A percentile compares a stretch with the other conserved stretches of the same genome.
These are phyloP conservation scores for Philonicus albiceps DNA, from an alignment of 2,888 invertebrate genomes.

Conservation along the genomic window DNA sequence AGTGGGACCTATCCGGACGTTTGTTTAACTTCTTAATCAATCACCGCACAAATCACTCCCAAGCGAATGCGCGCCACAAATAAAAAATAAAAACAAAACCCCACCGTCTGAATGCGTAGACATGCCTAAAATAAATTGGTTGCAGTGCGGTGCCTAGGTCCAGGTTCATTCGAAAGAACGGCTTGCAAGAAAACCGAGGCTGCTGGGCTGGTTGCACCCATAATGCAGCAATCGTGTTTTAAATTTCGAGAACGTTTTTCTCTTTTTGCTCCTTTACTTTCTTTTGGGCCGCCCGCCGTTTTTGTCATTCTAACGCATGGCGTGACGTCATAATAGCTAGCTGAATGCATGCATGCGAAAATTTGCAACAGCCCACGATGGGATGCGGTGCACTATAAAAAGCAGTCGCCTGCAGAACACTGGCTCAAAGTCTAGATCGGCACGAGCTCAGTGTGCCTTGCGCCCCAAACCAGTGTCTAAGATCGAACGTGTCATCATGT, in stretches of 20 bases:
- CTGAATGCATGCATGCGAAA: background rate
- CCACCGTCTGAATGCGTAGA: background rate
- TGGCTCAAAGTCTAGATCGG: conserved; percentile 28
- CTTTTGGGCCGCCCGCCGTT: background rate
- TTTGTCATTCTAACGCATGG: conserved; percentile 32
- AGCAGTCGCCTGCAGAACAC: background rate
- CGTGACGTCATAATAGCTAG: conserved; percentile 15
- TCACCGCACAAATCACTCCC: conserved; percentile 29
- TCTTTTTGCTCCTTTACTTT: background rate
- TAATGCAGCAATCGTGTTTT: conserved; percentile 20
- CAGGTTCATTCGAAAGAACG: background rate
- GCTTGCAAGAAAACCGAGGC: background rate
- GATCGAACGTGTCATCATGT: background rate
- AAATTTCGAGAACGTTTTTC: background rate
- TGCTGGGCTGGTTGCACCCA: background rate
- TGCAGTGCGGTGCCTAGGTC: background rate
- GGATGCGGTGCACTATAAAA: conserved; percentile 30
- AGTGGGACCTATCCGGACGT: conserved; percentile 16
- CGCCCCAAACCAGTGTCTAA: background rate
- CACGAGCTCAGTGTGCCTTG: background rate
- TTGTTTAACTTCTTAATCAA: conserved; percentile 35
- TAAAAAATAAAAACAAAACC: background rate
- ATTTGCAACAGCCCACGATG: conserved; percentile 10
- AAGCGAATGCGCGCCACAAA: background rate
- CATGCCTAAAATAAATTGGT: conserved; percentile 19